phyloP scores from a whole-genome alignment of 2,888 invertebrate genomes.

The Eledona agricola region DNA sequence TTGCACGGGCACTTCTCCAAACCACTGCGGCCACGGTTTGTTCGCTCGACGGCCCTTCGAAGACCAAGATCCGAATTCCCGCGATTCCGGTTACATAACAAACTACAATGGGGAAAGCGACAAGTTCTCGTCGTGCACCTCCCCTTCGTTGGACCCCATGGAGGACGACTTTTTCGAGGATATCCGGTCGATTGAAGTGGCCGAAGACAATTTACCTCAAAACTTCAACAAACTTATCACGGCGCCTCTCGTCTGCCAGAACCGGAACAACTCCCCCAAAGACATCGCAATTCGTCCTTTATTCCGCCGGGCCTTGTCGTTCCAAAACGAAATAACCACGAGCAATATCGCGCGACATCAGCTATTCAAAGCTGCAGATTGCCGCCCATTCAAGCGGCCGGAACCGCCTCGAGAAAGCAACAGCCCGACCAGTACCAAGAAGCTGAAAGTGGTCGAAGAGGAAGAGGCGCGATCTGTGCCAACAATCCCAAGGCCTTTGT shows the following conservation, averaged over 20 bases:
- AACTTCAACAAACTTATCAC: constrained; percentile 69
- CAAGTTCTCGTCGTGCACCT: constrained; percentile 51
- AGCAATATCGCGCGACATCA: constrained; percentile 63
- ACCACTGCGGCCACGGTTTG: constrained; percentile 48
- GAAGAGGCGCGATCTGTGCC: constrained; percentile 44
- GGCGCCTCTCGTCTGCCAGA: constrained; percentile 61
- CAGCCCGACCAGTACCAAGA: constrained; percentile 54
- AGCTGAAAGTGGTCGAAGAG: constrained; percentile 38
- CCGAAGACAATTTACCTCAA: constrained; percentile 66
- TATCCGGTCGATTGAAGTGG: constrained; percentile 68
- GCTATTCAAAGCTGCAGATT: constrained; percentile 61
- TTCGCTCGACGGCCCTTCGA: constrained; percentile 62
- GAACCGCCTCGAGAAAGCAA: constrained; percentile 68
- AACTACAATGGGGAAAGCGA: constrained; percentile 54
- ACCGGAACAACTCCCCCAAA: constrained; percentile 56
- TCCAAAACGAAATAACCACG: constrained; percentile 60
- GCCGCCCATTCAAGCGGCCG: constrained; percentile 70
- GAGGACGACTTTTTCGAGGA: constrained; percentile 75
- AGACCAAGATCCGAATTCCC: constrained; percentile 67
- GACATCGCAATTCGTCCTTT: constrained; percentile 57
- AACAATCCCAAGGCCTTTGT: constrained; percentile 38
- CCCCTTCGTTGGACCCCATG: constrained; percentile 66
- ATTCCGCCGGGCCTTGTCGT: constrained; percentile 64
- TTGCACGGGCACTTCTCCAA: constrained; percentile 49
- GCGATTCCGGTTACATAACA: constrained; percentile 68